A percentile compares a stretch with the other conserved stretches of the same genome.
Evolutionary conservation across 2,888 invertebrate species (phyloP).

Genomic region (Tetropium fuscum): DNA sequence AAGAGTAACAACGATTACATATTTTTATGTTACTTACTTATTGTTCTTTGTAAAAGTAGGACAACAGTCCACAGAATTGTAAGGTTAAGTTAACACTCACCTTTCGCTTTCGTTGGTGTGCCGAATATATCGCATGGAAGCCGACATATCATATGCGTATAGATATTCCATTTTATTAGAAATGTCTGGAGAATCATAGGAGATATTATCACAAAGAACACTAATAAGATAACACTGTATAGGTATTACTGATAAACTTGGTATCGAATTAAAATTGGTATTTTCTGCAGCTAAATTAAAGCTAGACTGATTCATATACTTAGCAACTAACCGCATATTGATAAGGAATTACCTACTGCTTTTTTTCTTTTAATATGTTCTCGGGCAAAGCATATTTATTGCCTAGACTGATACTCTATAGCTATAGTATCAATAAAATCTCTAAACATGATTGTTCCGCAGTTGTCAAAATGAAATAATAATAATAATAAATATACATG

Average conservation of each 20-base stretch:
- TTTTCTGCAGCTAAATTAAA: not conserved
- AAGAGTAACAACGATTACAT: not conserved
- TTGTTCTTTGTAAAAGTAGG: not conserved
- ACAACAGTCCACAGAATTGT: not conserved
- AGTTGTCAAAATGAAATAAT: no score
- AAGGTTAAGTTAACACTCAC: constrained; percentile 4
- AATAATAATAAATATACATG: no score
- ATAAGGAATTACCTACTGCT: no score
- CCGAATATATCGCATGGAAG: not conserved
- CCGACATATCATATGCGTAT: constrained; percentile 6
- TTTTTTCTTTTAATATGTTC: no score
- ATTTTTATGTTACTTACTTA: not conserved
- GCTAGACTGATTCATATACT: not conserved
- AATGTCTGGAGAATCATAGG: not conserved
- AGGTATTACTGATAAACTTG: not conserved
- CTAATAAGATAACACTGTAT: no score
- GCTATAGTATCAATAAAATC: no score
- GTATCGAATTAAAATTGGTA: not conserved
- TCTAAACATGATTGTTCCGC: no score
- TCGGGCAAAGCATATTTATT: no score
- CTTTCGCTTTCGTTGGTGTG: not conserved
- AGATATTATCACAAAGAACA: not conserved
- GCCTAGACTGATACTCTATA: no score
- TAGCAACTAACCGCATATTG: no score
- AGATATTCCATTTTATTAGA: constrained; percentile 19